Percentiles rank a stretch among this genome's conserved stretches.
These are phyloP conservation scores for Psittacula echo DNA, from an alignment of 2,797 vertebrate genomes.

Conservation along the genomic window DNA sequence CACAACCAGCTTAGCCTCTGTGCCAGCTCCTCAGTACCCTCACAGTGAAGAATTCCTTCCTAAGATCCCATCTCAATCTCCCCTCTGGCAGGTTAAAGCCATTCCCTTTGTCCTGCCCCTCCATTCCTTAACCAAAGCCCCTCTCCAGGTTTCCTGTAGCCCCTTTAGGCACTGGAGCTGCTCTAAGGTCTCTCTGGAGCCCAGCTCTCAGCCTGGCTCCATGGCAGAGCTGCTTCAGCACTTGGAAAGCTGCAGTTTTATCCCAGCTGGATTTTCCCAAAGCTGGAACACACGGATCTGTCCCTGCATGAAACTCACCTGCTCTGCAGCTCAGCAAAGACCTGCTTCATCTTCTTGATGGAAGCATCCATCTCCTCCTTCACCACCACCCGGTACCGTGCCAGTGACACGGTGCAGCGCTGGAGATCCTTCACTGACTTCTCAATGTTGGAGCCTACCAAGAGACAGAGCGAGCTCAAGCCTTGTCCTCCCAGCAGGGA, in stretches of 20 bases:
- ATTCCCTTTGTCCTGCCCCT: neutral
- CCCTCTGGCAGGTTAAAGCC: neutral
- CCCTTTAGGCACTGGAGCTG: neutral
- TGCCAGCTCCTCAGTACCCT: neutral
- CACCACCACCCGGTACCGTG: slow-evolving; percentile 92
- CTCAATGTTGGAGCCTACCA: slow-evolving; percentile 90
- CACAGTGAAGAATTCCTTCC: neutral
- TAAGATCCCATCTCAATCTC: neutral
- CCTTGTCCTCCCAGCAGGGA: neutral
- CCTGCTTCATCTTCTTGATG: slow-evolving; percentile 94
- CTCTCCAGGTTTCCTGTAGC: neutral
- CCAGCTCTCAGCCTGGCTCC: neutral
- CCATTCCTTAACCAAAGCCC: neutral
- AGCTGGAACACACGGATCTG: neutral
- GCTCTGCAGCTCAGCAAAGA: slow-evolving; percentile 92
- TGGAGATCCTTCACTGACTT: slow-evolving; percentile 97
- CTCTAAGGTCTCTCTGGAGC: neutral
- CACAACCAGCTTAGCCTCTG: neutral
- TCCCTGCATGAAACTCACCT: slow-evolving; percentile 77
- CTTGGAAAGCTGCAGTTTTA: neutral
- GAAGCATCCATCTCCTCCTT: slow-evolving; percentile 96
- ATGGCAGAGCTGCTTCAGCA: neutral
- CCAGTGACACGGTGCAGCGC: slow-evolving; percentile 92
- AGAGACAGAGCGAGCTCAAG: neutral
- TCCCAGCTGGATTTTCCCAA: neutral